These are phyloP conservation scores for Coccyzus lansbergi DNA, from an alignment of 2,797 vertebrate species.

Conservation along the genomic window DNA sequence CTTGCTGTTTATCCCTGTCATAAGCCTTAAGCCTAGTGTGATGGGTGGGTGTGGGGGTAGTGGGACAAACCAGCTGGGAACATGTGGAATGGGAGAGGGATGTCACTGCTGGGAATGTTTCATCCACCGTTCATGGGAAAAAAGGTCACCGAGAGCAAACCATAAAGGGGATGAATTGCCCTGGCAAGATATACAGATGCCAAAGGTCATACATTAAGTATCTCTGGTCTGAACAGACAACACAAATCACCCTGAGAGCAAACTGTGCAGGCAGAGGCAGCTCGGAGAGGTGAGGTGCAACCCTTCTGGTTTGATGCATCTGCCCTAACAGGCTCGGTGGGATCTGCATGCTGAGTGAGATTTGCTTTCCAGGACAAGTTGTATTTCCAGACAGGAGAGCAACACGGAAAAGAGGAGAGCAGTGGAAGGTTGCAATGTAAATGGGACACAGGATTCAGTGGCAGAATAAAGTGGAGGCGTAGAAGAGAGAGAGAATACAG, in stretches of 20 bases:
- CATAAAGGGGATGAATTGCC: constrained; percentile 2
- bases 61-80: not conserved
- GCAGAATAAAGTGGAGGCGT: not conserved
- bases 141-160: not conserved
- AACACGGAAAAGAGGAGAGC: not conserved
- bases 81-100: not conserved
- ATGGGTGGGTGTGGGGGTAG: not conserved
- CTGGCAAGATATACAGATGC: not conserved
- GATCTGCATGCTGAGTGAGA: not conserved
- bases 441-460: not conserved
- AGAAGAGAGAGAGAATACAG: not conserved
- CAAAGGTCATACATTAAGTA: not conserved
- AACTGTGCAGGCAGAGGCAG: not conserved
- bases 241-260: not conserved
- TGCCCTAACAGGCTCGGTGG: not conserved
- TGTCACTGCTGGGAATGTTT: not conserved
- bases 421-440: not conserved
- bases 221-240: not conserved
- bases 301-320: not conserved
- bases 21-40: not conserved
- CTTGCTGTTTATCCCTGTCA: not conserved
- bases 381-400: not conserved
- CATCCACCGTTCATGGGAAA: not conserved
- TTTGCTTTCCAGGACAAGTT: not conserved
- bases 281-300: not conserved